Evolutionary conservation across 1,140 invertebrate species (phyloP).

Genomic region (Ceratosolen fusciceps): DNA sequence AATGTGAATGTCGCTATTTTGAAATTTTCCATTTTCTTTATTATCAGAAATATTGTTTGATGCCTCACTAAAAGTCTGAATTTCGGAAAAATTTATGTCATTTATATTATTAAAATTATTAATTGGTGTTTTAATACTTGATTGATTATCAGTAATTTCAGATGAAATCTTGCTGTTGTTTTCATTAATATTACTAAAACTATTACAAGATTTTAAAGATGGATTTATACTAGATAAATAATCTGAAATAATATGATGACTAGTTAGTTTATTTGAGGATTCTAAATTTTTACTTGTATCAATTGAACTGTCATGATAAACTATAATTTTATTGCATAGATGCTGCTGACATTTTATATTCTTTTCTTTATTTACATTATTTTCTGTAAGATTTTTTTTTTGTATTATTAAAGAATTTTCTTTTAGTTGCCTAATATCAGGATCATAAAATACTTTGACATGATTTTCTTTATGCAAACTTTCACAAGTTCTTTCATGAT

Average conservation of each 20-base stretch:
- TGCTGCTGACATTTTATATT: background rate
- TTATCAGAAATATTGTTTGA: background rate
- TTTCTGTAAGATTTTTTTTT: background rate
- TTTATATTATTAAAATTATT: background rate
- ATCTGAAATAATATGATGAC: background rate
- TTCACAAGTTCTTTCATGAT: background rate
- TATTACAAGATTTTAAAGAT: background rate
- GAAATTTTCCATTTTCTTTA: slow-evolving; percentile 3
- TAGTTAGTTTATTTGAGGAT: background rate
- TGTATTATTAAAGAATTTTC: slow-evolving; percentile 9
- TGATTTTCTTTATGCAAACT: background rate
- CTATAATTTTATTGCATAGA: background rate
- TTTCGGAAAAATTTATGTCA: background rate
- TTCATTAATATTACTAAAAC: background rate
- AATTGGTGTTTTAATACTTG: background rate
- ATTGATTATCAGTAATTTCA: background rate
- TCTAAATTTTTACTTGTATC: slow-evolving; percentile 13
- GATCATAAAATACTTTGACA: slow-evolving; percentile 8
- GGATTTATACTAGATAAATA: background rate
- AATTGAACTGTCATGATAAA: background rate
- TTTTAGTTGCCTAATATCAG: background rate
- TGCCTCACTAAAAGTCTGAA: background rate
- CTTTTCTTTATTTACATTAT: background rate
- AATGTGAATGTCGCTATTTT: slow-evolving; percentile 11
- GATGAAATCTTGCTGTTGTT: background rate